Evolutionary conservation across 1,140 invertebrate species (phyloP).

Genomic region (Leptonema lineaticorne): DNA sequence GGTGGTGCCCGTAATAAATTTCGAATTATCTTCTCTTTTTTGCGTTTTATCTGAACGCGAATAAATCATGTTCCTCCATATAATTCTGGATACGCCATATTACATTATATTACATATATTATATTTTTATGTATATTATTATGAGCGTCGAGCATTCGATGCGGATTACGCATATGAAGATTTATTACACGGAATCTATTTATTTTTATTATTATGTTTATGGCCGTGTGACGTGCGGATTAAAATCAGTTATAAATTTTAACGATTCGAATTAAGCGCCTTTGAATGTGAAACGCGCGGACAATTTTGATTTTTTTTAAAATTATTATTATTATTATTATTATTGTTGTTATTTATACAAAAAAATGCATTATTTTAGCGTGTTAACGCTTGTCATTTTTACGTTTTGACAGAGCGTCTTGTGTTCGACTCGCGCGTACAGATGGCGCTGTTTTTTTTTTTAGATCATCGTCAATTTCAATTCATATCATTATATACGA

Average conservation of each 20-base stretch:
- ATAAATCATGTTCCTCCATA: neutral
- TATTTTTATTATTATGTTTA: conserved; percentile 1
- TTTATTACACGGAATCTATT: neutral
- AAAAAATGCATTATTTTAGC: too few relatives aligned
- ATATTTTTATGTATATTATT: too few relatives aligned
- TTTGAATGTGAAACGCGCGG: too few relatives aligned
- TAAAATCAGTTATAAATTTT: neutral
- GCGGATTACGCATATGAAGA: neutral
- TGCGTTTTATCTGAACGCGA: neutral
- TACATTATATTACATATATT: neutral
- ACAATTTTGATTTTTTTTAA: too few relatives aligned
- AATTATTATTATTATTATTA: too few relatives aligned
- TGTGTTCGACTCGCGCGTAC: too few relatives aligned
- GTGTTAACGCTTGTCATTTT: too few relatives aligned
- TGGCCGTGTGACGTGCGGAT: neutral
- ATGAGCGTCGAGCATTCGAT: neutral
- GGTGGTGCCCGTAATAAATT: neutral
- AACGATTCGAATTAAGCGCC: neutral
- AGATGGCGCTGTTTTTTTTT: too few relatives aligned
- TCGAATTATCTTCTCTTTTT: neutral
- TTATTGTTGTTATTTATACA: too few relatives aligned
- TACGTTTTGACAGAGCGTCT: too few relatives aligned
- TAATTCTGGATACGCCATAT: neutral
- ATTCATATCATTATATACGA: too few relatives aligned
- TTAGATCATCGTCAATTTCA: too few relatives aligned